These are phyloP conservation scores for Pediacus dermestoides DNA, from an alignment of 2,888 invertebrate genomes.

Conservation along the genomic window DNA sequence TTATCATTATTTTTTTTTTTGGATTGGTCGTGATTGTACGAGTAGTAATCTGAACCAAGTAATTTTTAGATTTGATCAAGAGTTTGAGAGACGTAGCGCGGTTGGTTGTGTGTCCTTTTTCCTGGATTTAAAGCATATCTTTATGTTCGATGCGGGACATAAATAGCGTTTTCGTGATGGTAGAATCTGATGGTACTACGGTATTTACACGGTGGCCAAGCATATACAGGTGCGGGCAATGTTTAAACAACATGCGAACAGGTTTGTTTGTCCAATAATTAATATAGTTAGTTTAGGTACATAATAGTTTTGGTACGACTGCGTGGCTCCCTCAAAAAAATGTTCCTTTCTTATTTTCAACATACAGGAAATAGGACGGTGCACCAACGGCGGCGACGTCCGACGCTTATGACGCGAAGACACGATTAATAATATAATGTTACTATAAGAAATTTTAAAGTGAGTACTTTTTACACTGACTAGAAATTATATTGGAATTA, in stretches of 20 bases:
- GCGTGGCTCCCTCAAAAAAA: too few relatives aligned
- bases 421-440: too few relatives aligned
- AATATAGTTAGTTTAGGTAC: slow-evolving; percentile 31
- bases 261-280: slow-evolving; percentile 33
- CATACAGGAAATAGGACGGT: too few relatives aligned
- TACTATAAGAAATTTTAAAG: too few relatives aligned
- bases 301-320: too few relatives aligned
- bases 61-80: slow-evolving; percentile 5
- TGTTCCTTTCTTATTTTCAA: too few relatives aligned
- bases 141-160: slow-evolving; percentile 15
- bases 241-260: slow-evolving; percentile 14
- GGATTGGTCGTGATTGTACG: slow-evolving; percentile 12
- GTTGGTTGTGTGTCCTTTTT: slow-evolving; percentile 27
- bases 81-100: too few relatives aligned
- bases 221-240: slow-evolving; percentile 24
- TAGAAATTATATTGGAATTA: too few relatives aligned
- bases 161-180: slow-evolving; percentile 16
- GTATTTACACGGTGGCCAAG: slow-evolving; percentile 30
- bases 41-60: slow-evolving; percentile 23
- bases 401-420: too few relatives aligned
- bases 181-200: slow-evolving; percentile 21
- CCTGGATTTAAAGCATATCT: slow-evolving; percentile 15
- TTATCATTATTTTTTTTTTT: too few relatives aligned
- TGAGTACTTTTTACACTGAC: too few relatives aligned
- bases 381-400: too few relatives aligned